A percentile compares a stretch with the other conserved stretches of the same genome.
These are phyloP conservation scores for Rhyacophila brunnea DNA, from an alignment of 1,140 invertebrate species.

Conservation along the genomic window DNA sequence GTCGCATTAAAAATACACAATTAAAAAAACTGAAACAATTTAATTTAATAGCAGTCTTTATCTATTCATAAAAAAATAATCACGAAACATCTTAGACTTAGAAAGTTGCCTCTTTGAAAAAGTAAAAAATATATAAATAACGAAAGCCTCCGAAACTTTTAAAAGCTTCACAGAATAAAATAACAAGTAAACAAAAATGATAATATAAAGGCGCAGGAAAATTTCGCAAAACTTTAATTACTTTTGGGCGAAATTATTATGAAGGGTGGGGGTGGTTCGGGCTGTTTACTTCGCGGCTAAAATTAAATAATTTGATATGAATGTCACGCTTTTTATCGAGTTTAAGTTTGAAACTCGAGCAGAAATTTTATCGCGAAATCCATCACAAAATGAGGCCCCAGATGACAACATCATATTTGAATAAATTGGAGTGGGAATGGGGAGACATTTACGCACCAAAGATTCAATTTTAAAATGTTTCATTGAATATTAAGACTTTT, in stretches of 20 bases:
- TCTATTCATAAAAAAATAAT: no score
- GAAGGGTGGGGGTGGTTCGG: not conserved
- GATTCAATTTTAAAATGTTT: no score
- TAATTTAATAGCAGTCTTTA: no score
- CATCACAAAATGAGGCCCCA: constrained; percentile 6
- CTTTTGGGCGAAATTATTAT: constrained; percentile 23
- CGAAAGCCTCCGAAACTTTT: constrained; percentile 18
- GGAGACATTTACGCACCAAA: no score
- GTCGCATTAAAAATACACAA: no score
- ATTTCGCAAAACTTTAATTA: constrained; percentile 35
- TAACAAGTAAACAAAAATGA: constrained; percentile 25
- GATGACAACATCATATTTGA: no score
- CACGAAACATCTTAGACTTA: not conserved
- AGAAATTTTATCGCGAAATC: constrained; percentile 7
- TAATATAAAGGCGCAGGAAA: constrained; percentile 6
- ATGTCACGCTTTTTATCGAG: constrained; percentile 35
- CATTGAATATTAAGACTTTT: no score
- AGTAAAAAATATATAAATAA: constrained; percentile 3
- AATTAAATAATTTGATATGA: constrained; percentile 30
- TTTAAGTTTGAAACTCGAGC: constrained; percentile 15
- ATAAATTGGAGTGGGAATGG: no score
- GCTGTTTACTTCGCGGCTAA: constrained; percentile 5
- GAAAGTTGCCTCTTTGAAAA: no score
- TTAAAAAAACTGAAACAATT: no score
- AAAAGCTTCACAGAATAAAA: constrained; percentile 25